Percentiles rank a stretch among this genome's conserved stretches.
Conservation (phyloP, 2,888 invertebrate genomes). For the Resseliella maxima region DNA sequence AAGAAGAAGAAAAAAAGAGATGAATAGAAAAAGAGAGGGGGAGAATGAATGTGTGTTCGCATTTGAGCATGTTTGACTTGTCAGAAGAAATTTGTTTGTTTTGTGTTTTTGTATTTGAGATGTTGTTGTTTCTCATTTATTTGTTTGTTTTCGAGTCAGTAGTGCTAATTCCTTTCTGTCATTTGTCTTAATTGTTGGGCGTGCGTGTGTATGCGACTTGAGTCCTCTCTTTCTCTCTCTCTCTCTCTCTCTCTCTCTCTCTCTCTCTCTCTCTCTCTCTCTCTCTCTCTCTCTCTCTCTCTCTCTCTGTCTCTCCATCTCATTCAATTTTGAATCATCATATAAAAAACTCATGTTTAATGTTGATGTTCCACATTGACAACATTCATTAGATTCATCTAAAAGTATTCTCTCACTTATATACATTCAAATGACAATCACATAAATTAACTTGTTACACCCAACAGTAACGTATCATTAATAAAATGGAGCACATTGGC, state of each 20-base stretch:
- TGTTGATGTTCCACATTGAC: slow-evolving; percentile 32
- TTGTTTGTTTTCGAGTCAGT: slow-evolving; percentile 5
- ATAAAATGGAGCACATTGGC: slow-evolving; percentile 25
- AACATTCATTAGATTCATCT: slow-evolving; percentile 19
- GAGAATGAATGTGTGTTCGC: too few species aligned
- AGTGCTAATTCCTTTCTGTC: slow-evolving; percentile 45
- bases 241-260: too few species aligned
- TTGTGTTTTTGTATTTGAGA: not conserved
- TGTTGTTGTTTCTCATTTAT: not conserved
- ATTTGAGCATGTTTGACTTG: not conserved
- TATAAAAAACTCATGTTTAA: slow-evolving; percentile 14
- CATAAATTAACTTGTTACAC: slow-evolving; percentile 51
- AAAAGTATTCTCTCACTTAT: not conserved
- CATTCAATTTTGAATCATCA: not conserved
- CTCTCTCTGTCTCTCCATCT: not conserved
- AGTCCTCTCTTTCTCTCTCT: not conserved
- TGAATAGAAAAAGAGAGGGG: too few species aligned
- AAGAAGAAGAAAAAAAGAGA: not conserved
- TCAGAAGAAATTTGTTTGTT: slow-evolving; percentile 27
- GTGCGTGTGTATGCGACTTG: not conserved
- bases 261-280: not conserved
- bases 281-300: not conserved
- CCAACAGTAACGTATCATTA: slow-evolving; percentile 43
- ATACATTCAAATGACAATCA: not conserved
- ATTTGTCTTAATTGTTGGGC: slow-evolving; percentile 23